A percentile compares a stretch with the other conserved stretches of the same genome.
These are phyloP conservation scores for Nephrocerus scutellatus DNA, from an alignment of 2,888 invertebrate species.

Conservation along the genomic window DNA sequence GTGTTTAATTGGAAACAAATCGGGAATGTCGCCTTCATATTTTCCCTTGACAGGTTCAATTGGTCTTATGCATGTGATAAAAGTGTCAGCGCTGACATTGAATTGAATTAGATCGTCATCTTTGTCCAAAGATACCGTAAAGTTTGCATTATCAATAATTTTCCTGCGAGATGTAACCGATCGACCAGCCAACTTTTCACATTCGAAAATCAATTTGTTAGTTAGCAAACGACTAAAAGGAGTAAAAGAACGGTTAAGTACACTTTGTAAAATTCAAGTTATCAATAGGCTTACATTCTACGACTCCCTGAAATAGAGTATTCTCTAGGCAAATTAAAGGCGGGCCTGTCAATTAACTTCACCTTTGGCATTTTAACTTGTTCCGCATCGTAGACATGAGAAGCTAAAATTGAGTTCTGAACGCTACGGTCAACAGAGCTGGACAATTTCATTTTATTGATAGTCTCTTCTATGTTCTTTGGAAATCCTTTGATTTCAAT, in stretches of 20 bases:
- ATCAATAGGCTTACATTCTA: slow-evolving; percentile 55
- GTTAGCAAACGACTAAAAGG: slow-evolving; percentile 60
- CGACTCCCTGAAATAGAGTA: slow-evolving; percentile 68
- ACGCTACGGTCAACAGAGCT: slow-evolving; percentile 54
- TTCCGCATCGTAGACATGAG: slow-evolving; percentile 69
- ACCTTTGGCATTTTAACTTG: slow-evolving; percentile 69
- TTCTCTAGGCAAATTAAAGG: slow-evolving; percentile 62
- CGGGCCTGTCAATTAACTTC: slow-evolving; percentile 63
- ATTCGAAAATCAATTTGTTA: slow-evolving; percentile 59
- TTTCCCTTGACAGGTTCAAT: slow-evolving; percentile 52
- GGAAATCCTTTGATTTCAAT: slow-evolving; percentile 59
- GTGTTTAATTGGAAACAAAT: slow-evolving; percentile 67
- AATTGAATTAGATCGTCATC: slow-evolving; percentile 59
- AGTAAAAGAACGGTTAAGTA: slow-evolving; percentile 13
- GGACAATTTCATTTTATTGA: slow-evolving; percentile 49
- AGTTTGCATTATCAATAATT: slow-evolving; percentile 55
- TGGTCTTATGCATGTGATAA: slow-evolving; percentile 59
- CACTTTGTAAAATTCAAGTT: slow-evolving; percentile 5
- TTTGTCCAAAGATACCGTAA: slow-evolving; percentile 55
- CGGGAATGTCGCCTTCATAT: slow-evolving; percentile 56
- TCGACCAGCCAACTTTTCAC: slow-evolving; percentile 57
- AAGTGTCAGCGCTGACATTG: slow-evolving; percentile 57
- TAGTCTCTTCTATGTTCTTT: slow-evolving; percentile 51
- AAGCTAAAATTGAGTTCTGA: slow-evolving; percentile 56
- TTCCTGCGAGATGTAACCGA: slow-evolving; percentile 53